Evolutionary conservation across 2,113 vertebrate species (phyloP).

Genomic region (Pseudolaguvia tuberculata): DNA sequence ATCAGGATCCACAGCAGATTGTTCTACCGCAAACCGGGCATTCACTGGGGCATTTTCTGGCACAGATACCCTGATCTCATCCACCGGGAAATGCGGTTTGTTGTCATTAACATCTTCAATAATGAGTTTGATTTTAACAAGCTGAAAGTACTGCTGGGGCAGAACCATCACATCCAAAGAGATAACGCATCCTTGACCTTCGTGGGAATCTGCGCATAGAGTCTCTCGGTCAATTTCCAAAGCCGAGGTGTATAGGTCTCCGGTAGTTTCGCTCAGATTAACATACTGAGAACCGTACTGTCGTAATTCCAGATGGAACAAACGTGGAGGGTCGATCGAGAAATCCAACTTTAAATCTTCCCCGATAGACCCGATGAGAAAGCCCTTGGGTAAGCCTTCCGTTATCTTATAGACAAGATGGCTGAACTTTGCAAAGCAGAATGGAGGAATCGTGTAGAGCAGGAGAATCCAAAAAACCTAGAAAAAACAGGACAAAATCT

Average conservation of each 20-base stretch:
- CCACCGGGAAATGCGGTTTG: slow-evolving; percentile 79
- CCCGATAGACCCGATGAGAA: slow-evolving; percentile 86
- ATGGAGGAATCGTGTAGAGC: slow-evolving; percentile 79
- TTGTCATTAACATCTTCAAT: slow-evolving; percentile 93
- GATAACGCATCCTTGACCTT: slow-evolving; percentile 73
- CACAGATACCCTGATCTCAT: slow-evolving; percentile 78
- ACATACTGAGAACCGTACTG: slow-evolving; percentile 81
- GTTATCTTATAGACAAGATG: slow-evolving; percentile 93
- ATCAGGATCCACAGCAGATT: slow-evolving; percentile 86
- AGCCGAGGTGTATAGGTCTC: slow-evolving; percentile 83
- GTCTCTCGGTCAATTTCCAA: slow-evolving; percentile 86
- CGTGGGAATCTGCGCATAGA: slow-evolving; percentile 71
- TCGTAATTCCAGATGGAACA: slow-evolving; percentile 83
- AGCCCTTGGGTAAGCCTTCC: slow-evolving; percentile 85
- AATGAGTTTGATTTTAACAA: slow-evolving; percentile 89
- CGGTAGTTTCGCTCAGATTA: slow-evolving; percentile 81
- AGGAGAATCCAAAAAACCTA: slow-evolving; percentile 74
- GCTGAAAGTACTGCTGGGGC: slow-evolving; percentile 90
- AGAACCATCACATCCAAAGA: slow-evolving; percentile 88
- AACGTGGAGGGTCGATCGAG: slow-evolving; percentile 69
- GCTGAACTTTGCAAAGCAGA: slow-evolving; percentile 85
- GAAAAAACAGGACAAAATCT: slow-evolving; percentile 53
- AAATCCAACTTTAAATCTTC: slow-evolving; percentile 78
- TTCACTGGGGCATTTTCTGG: slow-evolving; percentile 88
- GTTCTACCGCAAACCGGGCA: slow-evolving; percentile 85